Evolutionary conservation across 2,113 vertebrate species (phyloP).

Genomic region (Daubentonia madagascariensis): DNA sequence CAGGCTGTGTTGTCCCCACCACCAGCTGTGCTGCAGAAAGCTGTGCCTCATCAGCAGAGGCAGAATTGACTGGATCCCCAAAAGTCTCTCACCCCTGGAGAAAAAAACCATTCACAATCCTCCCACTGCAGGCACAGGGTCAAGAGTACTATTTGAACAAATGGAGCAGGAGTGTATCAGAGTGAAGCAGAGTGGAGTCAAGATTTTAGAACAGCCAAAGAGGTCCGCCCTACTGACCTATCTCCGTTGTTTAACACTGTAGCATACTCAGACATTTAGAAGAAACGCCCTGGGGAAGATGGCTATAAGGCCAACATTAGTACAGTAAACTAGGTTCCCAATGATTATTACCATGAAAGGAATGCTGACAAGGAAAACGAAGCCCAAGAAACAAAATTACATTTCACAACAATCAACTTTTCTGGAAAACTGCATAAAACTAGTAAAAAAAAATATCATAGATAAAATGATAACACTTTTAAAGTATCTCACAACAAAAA

Average conservation of each 20-base stretch:
- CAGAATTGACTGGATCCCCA: neutral
- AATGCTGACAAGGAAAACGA: neutral
- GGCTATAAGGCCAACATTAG: neutral
- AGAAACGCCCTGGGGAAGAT: neutral
- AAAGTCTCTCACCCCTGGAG: neutral
- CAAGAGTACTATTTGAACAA: neutral
- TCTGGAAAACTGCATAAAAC: neutral
- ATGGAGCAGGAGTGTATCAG: neutral
- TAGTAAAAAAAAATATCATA: too few species aligned
- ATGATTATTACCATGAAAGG: neutral
- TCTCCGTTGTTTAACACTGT: neutral
- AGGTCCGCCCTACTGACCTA: neutral
- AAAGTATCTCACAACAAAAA: neutral
- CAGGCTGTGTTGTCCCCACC: neutral
- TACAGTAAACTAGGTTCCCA: neutral
- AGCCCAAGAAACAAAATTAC: neutral
- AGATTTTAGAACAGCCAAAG: neutral
- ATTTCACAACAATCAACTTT: conserved; percentile 10
- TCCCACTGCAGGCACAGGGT: neutral
- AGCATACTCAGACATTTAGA: neutral
- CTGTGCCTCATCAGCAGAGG: neutral
- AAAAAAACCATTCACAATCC: neutral
- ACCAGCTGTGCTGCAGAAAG: neutral
- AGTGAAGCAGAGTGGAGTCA: neutral
- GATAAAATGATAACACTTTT: neutral